A percentile compares a stretch with the other conserved stretches of the same genome.
Conservation (phyloP, 2,113 vertebrate species). For the Oreocharis arfaki region DNA sequence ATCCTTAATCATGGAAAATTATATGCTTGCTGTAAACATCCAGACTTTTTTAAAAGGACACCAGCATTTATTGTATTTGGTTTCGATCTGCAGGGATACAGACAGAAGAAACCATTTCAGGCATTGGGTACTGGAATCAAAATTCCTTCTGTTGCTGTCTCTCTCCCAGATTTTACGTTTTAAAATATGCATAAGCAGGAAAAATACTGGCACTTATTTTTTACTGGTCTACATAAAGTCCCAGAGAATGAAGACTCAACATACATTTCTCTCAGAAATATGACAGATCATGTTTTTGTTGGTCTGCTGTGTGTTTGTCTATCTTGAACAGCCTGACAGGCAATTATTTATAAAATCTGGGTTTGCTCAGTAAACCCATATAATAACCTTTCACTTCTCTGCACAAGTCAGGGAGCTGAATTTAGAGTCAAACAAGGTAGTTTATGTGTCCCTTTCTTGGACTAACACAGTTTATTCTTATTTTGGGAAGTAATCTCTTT, state of each 20-base stretch:
- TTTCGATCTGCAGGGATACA: slow-evolving; percentile 67
- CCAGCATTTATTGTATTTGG: slow-evolving; percentile 75
- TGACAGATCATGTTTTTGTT: slow-evolving; percentile 81
- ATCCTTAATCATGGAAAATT: slow-evolving; percentile 73
- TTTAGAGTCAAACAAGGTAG: slow-evolving; percentile 69
- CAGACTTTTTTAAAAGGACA: slow-evolving; percentile 66
- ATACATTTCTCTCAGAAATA: slow-evolving; percentile 78
- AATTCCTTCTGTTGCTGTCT: slow-evolving; percentile 66
- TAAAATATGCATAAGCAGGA: slow-evolving; percentile 68
- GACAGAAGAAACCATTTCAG: slow-evolving; percentile 68
- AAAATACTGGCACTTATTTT: slow-evolving; percentile 68
- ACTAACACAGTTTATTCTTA: slow-evolving; percentile 51
- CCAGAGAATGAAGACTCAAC: slow-evolving; percentile 77
- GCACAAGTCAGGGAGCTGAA: slow-evolving; percentile 64
- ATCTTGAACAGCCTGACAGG: slow-evolving; percentile 81
- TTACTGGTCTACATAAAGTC: slow-evolving; percentile 71
- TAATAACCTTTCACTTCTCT: slow-evolving; percentile 77
- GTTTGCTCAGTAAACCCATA: slow-evolving; percentile 75
- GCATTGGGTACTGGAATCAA: slow-evolving; percentile 63
- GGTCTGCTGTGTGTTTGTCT: slow-evolving; percentile 80
- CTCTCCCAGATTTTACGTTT: slow-evolving; percentile 65
- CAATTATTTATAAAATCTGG: slow-evolving; percentile 85
- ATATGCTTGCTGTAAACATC: slow-evolving; percentile 71
- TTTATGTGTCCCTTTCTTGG: slow-evolving; percentile 65
- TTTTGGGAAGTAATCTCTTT: slow-evolving; percentile 49